These are phyloP conservation scores for Campylomormyrus numenius DNA, from an alignment of 2,113 vertebrate genomes.

Conservation along the genomic window DNA sequence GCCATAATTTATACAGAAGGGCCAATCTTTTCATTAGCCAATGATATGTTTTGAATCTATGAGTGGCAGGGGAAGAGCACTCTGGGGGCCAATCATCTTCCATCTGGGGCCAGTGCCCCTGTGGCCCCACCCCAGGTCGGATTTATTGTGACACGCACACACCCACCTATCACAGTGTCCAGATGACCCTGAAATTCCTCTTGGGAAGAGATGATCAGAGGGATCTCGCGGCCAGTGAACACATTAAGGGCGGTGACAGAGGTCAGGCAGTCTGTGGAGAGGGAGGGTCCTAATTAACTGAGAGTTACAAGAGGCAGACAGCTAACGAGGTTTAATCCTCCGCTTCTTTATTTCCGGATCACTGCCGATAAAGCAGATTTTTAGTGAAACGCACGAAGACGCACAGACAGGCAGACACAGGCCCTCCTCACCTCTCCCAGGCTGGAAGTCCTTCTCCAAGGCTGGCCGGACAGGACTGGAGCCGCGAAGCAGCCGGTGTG, in stretches of 20 bases:
- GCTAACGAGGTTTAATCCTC: slow-evolving; percentile 15
- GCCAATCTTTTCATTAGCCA: not conserved
- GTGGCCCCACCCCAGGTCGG: not conserved
- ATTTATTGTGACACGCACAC: not conserved
- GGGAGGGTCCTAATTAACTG: not conserved
- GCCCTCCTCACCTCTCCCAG: slow-evolving; percentile 63
- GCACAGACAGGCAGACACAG: slow-evolving; percentile 9
- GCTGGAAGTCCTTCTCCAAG: slow-evolving; percentile 58
- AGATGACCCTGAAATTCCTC: slow-evolving; percentile 67
- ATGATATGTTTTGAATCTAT: not conserved
- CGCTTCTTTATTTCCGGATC: slow-evolving; percentile 42
- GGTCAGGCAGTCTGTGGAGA: slow-evolving; percentile 72
- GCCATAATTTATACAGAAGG: not conserved
- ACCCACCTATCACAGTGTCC: slow-evolving; percentile 80
- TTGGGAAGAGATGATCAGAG: slow-evolving; percentile 72
- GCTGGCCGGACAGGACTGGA: slow-evolving; percentile 62
- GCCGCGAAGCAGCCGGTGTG: slow-evolving; percentile 75
- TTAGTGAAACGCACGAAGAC: not conserved
- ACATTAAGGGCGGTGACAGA: slow-evolving; percentile 74
- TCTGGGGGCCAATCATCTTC: not conserved
- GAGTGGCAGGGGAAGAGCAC: not conserved
- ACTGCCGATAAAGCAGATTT: slow-evolving; percentile 5
- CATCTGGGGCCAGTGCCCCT: not conserved
- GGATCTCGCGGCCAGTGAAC: slow-evolving; percentile 79
- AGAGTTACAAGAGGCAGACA: slow-evolving; percentile 31